Base-by-base conservation (phyloP, 2,113 vertebrate genomes). In the Connochaetes taurinus region DNA sequence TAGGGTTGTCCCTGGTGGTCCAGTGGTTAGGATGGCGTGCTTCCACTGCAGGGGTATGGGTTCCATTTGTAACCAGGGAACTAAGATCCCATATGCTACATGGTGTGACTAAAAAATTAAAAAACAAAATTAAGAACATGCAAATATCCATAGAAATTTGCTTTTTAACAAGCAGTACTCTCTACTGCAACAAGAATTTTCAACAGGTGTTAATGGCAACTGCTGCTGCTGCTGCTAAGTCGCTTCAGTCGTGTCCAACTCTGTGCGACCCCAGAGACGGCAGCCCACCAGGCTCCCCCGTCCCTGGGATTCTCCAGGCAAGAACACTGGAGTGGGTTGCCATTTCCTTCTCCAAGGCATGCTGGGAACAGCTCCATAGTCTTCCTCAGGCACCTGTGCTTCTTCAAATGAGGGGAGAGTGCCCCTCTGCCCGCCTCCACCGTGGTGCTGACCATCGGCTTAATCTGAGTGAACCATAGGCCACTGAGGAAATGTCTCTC, bases 111-210 rank as follows among this genome's bases (percentile, higher is more conserved):
- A 7, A 43, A 74, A 43, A 43, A 40, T 21, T 10, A 0, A 13
- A 40, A 36, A 40, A 36, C 43, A 74, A 43, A 27, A 47, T 96
- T 92, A 40, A 36, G 2, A 40, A 52, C 52, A 52, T 27, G 55
- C 43, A 95, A 50, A 52, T 83, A 47, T 27, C 36, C 57, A 50
- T 11, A 90, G 47, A 95, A 85, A 53, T n/a, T 85, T 74, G 36
- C 45, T 90, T 85, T 90, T 82, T 55, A 80, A 45, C 17, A 76
- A 94, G 43, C 23, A 62, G 71, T 81, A 82, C 36, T 33, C 8
- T 60, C 21, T 57, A 67, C 29, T 94, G 67, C 29, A 40, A 89
- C 1, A 45, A 60, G 10, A 40, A 95, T 52, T 80, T 93, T 45
- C 40, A 85, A 25, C n/a, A 52, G 19, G 15, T 71, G 85, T 94